Conservation (phyloP, 2,113 vertebrate species). For the Menidia beryllina region DNA sequence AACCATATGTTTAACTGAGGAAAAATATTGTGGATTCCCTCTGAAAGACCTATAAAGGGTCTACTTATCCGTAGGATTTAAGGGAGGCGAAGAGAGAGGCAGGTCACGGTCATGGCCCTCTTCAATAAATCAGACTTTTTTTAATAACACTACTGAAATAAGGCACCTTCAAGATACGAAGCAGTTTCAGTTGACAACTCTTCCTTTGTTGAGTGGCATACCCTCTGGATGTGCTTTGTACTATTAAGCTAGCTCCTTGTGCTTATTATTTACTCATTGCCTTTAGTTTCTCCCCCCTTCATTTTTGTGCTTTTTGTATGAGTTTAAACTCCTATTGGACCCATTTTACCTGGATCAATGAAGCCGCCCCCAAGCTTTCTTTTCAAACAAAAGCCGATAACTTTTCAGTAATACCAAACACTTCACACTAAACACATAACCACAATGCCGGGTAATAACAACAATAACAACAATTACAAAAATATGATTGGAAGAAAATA, state of each 20-base stretch:
- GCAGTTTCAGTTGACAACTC: background rate
- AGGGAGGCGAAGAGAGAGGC: no score
- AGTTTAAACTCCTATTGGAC: background rate
- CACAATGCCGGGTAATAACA: background rate
- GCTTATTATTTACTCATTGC: no score
- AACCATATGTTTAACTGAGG: no score
- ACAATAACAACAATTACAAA: background rate
- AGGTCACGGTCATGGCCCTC: no score
- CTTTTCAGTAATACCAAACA: background rate
- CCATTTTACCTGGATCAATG: background rate
- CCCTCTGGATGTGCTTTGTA: background rate
- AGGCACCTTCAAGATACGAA: background rate
- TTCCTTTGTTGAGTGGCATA: no score
- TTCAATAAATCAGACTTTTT: background rate
- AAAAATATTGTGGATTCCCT: background rate
- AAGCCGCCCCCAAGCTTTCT: no score
- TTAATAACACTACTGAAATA: background rate
- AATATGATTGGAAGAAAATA: conserved; percentile 3
- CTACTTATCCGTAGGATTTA: background rate
- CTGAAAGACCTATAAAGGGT: background rate
- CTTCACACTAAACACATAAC: background rate
- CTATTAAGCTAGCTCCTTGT: no score
- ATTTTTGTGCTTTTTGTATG: background rate
- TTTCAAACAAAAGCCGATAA: background rate
- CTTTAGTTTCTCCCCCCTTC: no score